phyloP scores from a whole-genome alignment of 2,797 vertebrate genomes.

The Halcyon smyrnensis region DNA sequence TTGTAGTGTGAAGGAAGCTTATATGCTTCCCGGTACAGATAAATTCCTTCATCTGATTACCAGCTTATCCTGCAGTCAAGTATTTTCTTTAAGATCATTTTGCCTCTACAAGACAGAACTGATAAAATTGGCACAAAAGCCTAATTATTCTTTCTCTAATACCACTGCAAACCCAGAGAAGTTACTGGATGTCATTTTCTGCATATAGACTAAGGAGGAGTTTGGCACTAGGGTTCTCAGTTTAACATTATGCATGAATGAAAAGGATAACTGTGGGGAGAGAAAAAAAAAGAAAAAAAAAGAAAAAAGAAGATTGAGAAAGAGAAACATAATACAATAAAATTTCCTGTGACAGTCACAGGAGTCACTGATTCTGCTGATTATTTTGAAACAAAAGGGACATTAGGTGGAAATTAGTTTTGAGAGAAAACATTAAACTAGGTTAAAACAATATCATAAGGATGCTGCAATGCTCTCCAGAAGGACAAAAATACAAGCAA shows the following conservation, averaged over 20 bases:
- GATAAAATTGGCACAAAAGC: not conserved
- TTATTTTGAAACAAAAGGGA: not conserved
- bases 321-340: not conserved
- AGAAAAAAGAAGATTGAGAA: not conserved
- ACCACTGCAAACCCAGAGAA: not conserved
- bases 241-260: not conserved
- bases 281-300: not conserved
- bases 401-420: not conserved
- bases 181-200: not conserved
- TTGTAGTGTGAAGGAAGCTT: not conserved
- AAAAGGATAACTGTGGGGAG: not conserved
- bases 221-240: accelerated
- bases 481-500: not conserved
- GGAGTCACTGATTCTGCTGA: not conserved
- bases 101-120: not conserved
- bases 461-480: not conserved
- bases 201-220: not conserved
- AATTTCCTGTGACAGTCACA: not conserved
- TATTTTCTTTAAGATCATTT: not conserved
- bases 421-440: not conserved
- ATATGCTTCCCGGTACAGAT: not conserved
- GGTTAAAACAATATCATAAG: not conserved
- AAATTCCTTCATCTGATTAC: not conserved
- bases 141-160: not conserved
- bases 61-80: not conserved